phyloP scores from a whole-genome alignment of 2,888 invertebrate genomes.

The Chalcis sispes region DNA sequence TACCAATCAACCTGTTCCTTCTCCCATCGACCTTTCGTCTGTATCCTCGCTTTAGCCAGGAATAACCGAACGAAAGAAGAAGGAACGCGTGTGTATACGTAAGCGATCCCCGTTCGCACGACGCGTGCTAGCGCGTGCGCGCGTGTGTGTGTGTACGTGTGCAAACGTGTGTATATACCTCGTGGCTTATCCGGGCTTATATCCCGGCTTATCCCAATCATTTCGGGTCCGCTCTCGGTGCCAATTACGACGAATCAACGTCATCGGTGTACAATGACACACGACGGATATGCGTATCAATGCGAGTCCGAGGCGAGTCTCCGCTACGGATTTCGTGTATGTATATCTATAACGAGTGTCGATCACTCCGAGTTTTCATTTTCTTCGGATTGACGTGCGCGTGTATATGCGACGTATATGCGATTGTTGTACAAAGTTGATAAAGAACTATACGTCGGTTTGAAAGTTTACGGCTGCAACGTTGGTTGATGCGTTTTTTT shows the following conservation, averaged over 20 bases:
- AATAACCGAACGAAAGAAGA: too few species aligned
- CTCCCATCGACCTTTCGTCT: too few species aligned
- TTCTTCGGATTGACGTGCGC: not conserved
- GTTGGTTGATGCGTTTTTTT: too few species aligned
- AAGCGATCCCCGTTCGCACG: not conserved
- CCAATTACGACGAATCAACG: constrained; percentile 76
- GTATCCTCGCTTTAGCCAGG: too few species aligned
- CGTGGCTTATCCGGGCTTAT: constrained; percentile 74
- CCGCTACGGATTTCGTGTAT: not conserved
- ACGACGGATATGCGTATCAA: too few species aligned
- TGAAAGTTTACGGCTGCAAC: too few species aligned
- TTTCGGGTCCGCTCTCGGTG: constrained; percentile 73
- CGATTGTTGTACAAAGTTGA: too few species aligned
- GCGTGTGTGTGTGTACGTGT: not conserved
- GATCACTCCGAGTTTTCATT: constrained; percentile 32
- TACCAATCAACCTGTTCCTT: constrained; percentile 51
- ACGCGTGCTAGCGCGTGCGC: constrained; percentile 20
- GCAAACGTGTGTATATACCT: constrained; percentile 30
- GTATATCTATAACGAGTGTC: not conserved
- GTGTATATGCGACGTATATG: not conserved
- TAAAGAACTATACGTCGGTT: too few species aligned
- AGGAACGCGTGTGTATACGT: too few species aligned
- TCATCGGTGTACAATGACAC: constrained; percentile 70
- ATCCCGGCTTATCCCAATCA: constrained; percentile 76
- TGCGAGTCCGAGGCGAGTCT: too few species aligned